phyloP scores from a whole-genome alignment of 2,888 invertebrate species.

The Callimorpha dominula region DNA sequence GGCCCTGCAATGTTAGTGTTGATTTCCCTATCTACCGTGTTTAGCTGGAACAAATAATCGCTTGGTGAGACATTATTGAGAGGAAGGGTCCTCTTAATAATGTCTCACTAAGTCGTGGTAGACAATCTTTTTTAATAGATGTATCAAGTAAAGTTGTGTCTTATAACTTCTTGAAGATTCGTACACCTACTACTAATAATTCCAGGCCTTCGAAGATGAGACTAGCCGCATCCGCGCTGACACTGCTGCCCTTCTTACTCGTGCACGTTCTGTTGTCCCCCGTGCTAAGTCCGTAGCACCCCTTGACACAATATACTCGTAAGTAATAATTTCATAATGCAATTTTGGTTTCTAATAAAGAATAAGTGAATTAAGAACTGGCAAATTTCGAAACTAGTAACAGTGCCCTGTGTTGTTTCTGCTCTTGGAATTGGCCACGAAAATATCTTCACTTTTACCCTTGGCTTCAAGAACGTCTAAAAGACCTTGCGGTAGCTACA shows the following conservation, averaged over 20 bases:
- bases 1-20: background rate
- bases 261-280: conserved; percentile 92
- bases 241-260: conserved; percentile 90
- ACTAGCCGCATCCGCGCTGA: conserved; percentile 93
- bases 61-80: background rate
- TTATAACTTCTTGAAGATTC: background rate
- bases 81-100: no score
- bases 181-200: conserved; percentile 26
- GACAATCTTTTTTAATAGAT: background rate
- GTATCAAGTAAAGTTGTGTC: background rate
- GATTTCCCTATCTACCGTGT: background rate
- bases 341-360: background rate
- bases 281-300: conserved; percentile 88
- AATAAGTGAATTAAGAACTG: background rate
- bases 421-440: background rate
- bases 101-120: background rate
- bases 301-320: conserved; percentile 86
- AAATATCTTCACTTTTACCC: conserved; percentile 27
- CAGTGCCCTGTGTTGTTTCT: background rate
- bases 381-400: background rate
- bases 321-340: conserved; percentile 54
- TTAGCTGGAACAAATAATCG: background rate
- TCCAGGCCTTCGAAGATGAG: conserved; percentile 94
- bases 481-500: conserved; percentile 46
- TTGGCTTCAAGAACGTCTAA: conserved; percentile 48